A percentile compares a stretch with the other conserved stretches of the same genome.
Evolutionary conservation across 2,888 invertebrate species (phyloP).

Genomic region (Clitarchus hookeri): DNA sequence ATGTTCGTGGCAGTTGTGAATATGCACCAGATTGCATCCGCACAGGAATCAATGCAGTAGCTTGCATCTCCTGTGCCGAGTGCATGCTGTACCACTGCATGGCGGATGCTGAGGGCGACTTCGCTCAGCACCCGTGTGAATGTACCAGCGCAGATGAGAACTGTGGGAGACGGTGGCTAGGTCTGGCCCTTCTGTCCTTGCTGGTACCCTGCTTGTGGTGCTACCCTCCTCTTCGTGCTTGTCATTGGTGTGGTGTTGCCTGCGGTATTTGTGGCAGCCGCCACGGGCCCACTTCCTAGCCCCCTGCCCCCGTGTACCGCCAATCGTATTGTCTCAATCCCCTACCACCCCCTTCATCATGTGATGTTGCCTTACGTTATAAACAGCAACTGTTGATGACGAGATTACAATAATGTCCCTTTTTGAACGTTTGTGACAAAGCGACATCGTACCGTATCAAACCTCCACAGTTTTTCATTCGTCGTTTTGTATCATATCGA

Average conservation of each 20-base stretch:
- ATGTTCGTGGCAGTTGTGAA: slow-evolving; percentile 83
- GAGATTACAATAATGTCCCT: slow-evolving; percentile 31
- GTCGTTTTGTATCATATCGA: slow-evolving; percentile 34
- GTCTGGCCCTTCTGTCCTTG: slow-evolving; percentile 80
- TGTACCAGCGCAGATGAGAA: slow-evolving; percentile 65
- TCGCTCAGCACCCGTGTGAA: slow-evolving; percentile 82
- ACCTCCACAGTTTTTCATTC: slow-evolving; percentile 28
- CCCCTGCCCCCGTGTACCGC: slow-evolving; percentile 27
- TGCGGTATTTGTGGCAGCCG: slow-evolving; percentile 84
- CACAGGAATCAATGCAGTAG: slow-evolving; percentile 77
- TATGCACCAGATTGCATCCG: slow-evolving; percentile 85
- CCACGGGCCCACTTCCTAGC: slow-evolving; percentile 58
- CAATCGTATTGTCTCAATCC: background rate
- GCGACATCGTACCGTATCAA: slow-evolving; percentile 21
- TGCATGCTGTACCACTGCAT: slow-evolving; percentile 94
- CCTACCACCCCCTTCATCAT: slow-evolving; percentile 23
- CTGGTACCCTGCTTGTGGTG: slow-evolving; percentile 94
- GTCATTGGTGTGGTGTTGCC: slow-evolving; percentile 79
- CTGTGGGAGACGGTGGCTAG: slow-evolving; percentile 84
- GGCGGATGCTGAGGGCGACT: slow-evolving; percentile 88
- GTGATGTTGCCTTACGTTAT: slow-evolving; percentile 35
- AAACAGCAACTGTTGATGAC: slow-evolving; percentile 26
- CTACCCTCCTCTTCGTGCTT: slow-evolving; percentile 84
- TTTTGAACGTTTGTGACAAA: slow-evolving; percentile 27
- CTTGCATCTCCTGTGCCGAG: slow-evolving; percentile 86